Percentiles rank a stretch among this genome's conserved stretches.
Conservation (phyloP, 2,888 invertebrate genomes). For the Pyrrhosoma nymphula region DNA sequence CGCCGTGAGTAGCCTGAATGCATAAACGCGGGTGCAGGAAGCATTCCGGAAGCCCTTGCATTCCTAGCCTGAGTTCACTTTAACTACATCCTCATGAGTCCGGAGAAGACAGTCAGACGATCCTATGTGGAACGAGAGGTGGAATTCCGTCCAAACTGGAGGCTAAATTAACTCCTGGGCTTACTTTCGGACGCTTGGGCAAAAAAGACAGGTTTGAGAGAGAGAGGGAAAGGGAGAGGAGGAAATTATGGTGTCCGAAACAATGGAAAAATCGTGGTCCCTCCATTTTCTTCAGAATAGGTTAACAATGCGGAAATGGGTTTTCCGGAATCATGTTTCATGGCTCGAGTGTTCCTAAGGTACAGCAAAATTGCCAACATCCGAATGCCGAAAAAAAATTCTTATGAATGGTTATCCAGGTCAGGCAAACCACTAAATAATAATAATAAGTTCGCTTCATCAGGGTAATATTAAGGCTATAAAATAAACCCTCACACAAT, state of each 20-base stretch:
- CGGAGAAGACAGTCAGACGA: not conserved
- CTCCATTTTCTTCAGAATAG: too few relatives aligned
- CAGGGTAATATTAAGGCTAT: too few relatives aligned
- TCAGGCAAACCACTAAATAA: too few relatives aligned
- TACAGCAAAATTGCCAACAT: too few relatives aligned
- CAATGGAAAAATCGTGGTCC: too few relatives aligned
- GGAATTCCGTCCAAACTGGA: not conserved
- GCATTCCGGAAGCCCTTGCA: not conserved
- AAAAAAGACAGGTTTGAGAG: not conserved
- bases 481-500: too few relatives aligned
- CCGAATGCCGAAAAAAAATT: too few relatives aligned
- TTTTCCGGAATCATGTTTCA: too few relatives aligned
- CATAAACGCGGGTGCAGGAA: not conserved
- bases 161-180: not conserved
- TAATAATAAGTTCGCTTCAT: too few relatives aligned
- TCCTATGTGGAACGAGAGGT: not conserved
- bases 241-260: not conserved
- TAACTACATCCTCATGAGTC: not conserved
- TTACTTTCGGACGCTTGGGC: not conserved
- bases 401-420: too few relatives aligned
- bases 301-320: too few relatives aligned
- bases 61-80: not conserved
- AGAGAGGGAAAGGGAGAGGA: not conserved
- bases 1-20: not conserved
- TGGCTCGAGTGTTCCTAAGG: too few relatives aligned